Percentiles rank a stretch among this genome's conserved stretches.
Evolutionary conservation across 1,140 invertebrate species (phyloP).

Genomic region (Drosophila pseudoobscura): DNA sequence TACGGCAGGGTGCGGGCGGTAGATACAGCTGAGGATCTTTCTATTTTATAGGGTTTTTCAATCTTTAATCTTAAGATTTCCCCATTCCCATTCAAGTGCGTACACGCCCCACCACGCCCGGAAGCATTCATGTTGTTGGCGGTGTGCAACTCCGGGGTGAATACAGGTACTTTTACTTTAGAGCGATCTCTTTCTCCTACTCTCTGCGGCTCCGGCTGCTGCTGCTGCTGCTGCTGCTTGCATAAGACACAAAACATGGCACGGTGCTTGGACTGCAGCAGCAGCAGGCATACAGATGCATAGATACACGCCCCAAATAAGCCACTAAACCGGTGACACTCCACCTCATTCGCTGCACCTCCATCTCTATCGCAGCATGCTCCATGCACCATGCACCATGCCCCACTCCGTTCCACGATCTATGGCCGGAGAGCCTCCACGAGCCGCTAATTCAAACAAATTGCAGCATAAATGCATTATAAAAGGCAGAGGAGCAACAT

Average conservation of each 20-base stretch:
- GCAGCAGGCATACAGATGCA: constrained; percentile 23
- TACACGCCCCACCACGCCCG: constrained; percentile 50
- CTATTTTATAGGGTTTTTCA: neutral
- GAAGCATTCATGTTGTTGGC: constrained; percentile 51
- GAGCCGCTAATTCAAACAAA: constrained; percentile 74
- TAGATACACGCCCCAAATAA: constrained; percentile 58
- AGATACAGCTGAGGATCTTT: no score
- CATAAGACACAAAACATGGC: constrained; percentile 31
- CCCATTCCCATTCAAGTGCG: constrained; percentile 3
- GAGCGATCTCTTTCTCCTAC: constrained; percentile 29
- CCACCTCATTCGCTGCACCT: constrained; percentile 35
- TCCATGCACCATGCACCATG: neutral
- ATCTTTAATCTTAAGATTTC: constrained; percentile 10
- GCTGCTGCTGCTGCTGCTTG: constrained; percentile 20
- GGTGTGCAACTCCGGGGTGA: constrained; percentile 49
- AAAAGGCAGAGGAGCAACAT: constrained; percentile 67
- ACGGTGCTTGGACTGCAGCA: constrained; percentile 1
- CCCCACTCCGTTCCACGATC: constrained; percentile 4
- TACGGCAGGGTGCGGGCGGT: no score
- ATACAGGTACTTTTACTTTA: constrained; percentile 69
- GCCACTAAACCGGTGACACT: constrained; percentile 50
- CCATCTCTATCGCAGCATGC: neutral
- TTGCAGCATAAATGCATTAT: constrained; percentile 76
- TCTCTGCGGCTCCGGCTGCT: neutral
- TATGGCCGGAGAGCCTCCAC: constrained; percentile 8